Base-by-base conservation (phyloP, 2,113 vertebrate genomes). In the Regulus satrapa region DNA sequence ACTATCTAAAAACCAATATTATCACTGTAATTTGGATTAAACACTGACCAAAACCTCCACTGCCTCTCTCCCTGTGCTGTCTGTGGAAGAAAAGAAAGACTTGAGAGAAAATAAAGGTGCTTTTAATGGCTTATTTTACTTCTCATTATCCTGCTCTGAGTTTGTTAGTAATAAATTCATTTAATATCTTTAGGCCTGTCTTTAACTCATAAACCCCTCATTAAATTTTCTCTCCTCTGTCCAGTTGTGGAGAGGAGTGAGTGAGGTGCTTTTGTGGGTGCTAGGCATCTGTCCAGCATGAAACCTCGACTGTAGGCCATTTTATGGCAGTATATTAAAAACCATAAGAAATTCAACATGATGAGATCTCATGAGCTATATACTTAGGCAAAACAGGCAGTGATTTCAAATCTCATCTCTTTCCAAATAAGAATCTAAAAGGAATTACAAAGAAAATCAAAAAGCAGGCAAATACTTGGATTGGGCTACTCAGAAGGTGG, bases 241-340 rank as follows among this genome's bases (percentile, higher is more conserved):
- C 31, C 10, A 36, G 36, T 6, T 51, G 18, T 10, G 14, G 25
- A 43, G 9, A 29, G 14, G 43, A 51, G 10, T 67, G 61, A 43
- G 29, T 4, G 2, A 55, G 13, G 49, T 10, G 10, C 13, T 67
- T 58, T 41, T 13, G 9, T 36, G 36, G 17, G 14, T 51, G 36
- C 43, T 58, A 31, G 36, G 18, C 5, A 32, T 36, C 59, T 76
- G 14, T 31, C 26, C 43, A 51, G 26, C 14, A 26, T 36, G 16
- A 85, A 67, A 67, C 17, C 31, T 36, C 0, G 0, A 23, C 17
- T 18, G 20, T 58, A 31, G 46, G 64, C 4, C 8, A 9, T 34
- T 62, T 46, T 52, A 69, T 61, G 12, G 17, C 12, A 75, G 21
- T 48, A 88, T 41, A 55, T 49, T 14, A 75, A 81, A 48, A 82